Conservation (phyloP, 2,888 invertebrate genomes). For the Drosophila anceps region DNA sequence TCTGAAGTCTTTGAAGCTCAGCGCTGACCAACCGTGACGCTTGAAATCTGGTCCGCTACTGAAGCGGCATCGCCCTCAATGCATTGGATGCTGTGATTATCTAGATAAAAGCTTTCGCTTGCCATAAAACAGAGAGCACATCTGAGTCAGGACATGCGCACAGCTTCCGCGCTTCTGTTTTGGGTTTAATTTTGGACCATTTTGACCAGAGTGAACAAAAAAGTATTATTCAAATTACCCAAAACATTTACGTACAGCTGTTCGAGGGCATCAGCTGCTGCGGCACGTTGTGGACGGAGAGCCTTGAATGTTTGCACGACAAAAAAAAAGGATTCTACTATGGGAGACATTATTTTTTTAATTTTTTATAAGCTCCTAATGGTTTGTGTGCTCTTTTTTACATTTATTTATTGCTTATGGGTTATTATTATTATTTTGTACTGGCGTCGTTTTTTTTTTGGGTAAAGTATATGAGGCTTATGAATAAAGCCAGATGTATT, state of each 20-base stretch:
- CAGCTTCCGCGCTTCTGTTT: conserved; percentile 61
- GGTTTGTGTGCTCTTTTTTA: background rate
- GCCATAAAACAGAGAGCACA: conserved; percentile 54
- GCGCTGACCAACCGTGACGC: conserved; percentile 64
- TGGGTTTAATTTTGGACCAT: conserved; percentile 57
- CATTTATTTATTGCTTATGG: background rate
- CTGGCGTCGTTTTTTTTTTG: background rate
- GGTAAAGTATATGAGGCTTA: background rate
- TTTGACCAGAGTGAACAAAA: conserved; percentile 7
- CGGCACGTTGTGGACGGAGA: background rate
- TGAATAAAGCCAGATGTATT: background rate
- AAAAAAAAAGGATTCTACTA: background rate
- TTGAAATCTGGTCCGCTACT: conserved; percentile 80
- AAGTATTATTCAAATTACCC: conserved; percentile 58
- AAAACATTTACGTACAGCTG: conserved; percentile 74
- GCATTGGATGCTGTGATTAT: conserved; percentile 40
- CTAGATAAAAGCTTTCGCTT: conserved; percentile 65
- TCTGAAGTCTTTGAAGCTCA: conserved; percentile 4
- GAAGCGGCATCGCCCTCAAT: conserved; percentile 42
- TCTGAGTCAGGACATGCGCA: conserved; percentile 58
- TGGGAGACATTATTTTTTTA: background rate
- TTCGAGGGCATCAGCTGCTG: conserved; percentile 61
- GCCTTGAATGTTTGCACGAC: background rate
- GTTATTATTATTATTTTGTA: background rate
- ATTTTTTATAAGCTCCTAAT: conserved; percentile 4